Percentiles rank a stretch among this genome's conserved stretches.
These are phyloP conservation scores for Chlorodrepanis virens DNA, from an alignment of 2,113 vertebrate species.

Conservation along the genomic window DNA sequence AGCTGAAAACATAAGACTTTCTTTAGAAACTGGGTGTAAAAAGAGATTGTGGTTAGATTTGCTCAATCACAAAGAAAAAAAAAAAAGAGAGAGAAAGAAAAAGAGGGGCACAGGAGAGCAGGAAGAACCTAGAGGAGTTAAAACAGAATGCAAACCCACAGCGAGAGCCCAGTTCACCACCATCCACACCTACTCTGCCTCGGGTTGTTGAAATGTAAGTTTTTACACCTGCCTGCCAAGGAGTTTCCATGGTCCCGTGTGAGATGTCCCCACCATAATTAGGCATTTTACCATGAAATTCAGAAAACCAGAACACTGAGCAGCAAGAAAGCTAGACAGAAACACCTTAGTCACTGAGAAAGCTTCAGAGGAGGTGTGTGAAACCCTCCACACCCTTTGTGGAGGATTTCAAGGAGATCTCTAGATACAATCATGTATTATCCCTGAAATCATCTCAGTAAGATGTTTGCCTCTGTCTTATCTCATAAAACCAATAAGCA, in stretches of 20 bases:
- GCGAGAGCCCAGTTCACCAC: neutral
- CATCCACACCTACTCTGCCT: neutral
- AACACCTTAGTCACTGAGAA: neutral
- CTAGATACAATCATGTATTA: neutral
- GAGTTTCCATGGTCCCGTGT: neutral
- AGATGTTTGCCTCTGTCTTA: neutral
- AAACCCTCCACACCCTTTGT: neutral
- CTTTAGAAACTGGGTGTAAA: neutral
- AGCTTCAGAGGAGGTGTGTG: neutral
- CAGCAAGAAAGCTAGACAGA: neutral
- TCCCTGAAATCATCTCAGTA: neutral
- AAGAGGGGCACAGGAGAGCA: neutral
- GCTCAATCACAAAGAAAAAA: neutral
- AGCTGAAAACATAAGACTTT: slow-evolving; percentile 12
- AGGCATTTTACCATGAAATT: neutral
- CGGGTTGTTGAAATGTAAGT: rapidly evolving
- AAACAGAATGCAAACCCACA: neutral
- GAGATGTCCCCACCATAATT: neutral
- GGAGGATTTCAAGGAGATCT: neutral
- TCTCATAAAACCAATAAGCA: neutral
- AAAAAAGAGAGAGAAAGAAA: neutral
- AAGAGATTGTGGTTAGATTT: neutral
- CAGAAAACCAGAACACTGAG: neutral
- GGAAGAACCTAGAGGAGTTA: neutral
- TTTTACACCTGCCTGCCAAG: neutral